Base-by-base conservation (phyloP, 2,113 vertebrate species). In the Dissostichus mawsoni region DNA sequence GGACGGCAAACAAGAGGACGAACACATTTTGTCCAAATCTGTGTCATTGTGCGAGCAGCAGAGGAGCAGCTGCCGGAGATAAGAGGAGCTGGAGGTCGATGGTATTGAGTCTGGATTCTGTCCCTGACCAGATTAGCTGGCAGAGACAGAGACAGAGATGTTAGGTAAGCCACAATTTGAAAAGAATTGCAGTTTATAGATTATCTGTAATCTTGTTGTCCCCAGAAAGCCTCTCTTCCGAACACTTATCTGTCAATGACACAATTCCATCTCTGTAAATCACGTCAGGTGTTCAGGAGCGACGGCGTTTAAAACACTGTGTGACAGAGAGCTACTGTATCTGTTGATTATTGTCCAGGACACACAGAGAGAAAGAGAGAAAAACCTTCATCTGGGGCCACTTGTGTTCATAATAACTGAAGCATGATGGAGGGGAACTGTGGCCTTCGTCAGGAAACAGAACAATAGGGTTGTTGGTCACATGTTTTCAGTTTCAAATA, bases 151-250 rank as follows among this genome's bases (percentile, higher is more conserved):
- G 64, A 83, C 25, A 70, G 71, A 75, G 64, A 80, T 83, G 75
- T 78, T 76, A 82, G 76, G 48, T 74, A 77, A 91, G 36, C 69
- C 81, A 78, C 77, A 69, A 61, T 82, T 82, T 85, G 78, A 82
- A 87, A 88, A 87, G 76, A 86, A 89, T 76, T 82, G 67, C 65
- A 78, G 63, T 81, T 78, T 85, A 90, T 88, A 86, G 88, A 92
- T 92, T 78, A 83, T 85, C 74, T 90, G 67, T 85, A 78, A 87
- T 71, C 78, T 85, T 82, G 76, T 80, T 78, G 72, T 85, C 47
- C 67, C 29, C 61, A 75, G 55, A 76, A 88, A 69, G 48, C 41
- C 45, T 16, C 55, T 76, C 65, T 63, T 67, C 51, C 69, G 17
- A 62, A 57, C 56, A 62, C 23, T 76, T 79, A 69, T 75, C 74